phyloP scores from a whole-genome alignment of 2,113 vertebrate species.

The Naja naja region DNA sequence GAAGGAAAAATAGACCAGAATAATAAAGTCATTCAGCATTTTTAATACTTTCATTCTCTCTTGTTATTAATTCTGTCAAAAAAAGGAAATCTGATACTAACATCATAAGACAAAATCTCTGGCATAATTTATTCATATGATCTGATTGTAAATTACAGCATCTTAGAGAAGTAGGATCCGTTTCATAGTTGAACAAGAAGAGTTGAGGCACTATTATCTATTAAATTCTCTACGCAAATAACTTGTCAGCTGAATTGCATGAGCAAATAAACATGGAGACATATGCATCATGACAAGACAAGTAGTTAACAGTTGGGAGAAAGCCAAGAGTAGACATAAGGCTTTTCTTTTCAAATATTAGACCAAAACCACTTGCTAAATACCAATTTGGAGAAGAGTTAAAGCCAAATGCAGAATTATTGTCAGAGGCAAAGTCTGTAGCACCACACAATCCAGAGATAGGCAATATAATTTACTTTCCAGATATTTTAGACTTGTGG shows the following conservation, averaged over 20 bases:
- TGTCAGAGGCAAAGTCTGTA: not conserved
- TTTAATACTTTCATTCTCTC: not conserved
- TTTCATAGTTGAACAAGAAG: not conserved
- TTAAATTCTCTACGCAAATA: not conserved
- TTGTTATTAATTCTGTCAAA: not conserved
- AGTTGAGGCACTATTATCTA: not conserved
- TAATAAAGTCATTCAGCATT: not conserved
- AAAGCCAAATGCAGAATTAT: not conserved
- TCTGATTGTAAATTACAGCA: not conserved
- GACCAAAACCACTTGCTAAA: not conserved
- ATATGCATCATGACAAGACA: not conserved
- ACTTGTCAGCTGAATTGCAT: not conserved
- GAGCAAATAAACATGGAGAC: not conserved
- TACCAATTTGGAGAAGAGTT: not conserved
- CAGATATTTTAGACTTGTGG: not conserved
- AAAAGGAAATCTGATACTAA: not conserved
- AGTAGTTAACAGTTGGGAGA: not conserved
- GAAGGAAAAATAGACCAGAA: slow-evolving; percentile 47
- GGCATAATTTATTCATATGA: not conserved
- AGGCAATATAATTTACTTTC: not conserved
- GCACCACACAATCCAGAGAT: not conserved
- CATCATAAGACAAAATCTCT: not conserved
- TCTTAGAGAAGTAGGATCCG: not conserved
- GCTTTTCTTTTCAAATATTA: not conserved
- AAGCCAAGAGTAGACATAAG: not conserved